Percentiles rank a stretch among this genome's conserved stretches.
Evolutionary conservation across 2,113 vertebrate genomes (phyloP).

Genomic region (Varanus salvator): DNA sequence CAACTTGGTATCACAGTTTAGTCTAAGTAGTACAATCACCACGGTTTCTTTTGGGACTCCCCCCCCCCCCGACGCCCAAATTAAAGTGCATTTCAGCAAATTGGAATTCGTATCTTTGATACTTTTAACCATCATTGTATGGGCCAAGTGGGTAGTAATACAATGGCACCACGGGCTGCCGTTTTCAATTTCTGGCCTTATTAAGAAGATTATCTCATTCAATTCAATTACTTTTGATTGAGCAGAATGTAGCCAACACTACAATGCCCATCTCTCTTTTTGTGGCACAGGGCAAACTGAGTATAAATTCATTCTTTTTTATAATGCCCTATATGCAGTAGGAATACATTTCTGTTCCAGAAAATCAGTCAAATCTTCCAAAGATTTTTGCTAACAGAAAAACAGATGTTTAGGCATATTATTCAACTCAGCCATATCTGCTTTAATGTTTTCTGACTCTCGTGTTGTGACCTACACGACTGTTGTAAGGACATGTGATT

Average conservation of each 20-base stretch:
- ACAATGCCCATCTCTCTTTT: not conserved
- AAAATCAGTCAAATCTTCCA: not conserved
- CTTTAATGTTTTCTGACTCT: no score
- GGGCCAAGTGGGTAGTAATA: no score
- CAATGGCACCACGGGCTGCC: not conserved
- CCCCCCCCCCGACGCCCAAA: no score
- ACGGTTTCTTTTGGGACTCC: no score
- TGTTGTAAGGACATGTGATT: no score
- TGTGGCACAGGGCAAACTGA: not conserved
- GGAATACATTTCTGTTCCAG: not conserved
- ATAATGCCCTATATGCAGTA: not conserved
- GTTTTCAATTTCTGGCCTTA: not conserved
- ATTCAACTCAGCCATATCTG: no score
- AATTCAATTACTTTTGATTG: not conserved
- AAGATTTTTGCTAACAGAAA: no score
- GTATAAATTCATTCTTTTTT: not conserved
- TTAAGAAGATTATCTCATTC: not conserved
- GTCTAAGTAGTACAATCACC: not conserved
- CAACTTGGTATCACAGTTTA: not conserved
- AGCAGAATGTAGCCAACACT: no score
- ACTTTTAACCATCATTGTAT: not conserved
- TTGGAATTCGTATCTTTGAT: not conserved
- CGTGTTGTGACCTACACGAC: no score
- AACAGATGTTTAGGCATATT: no score
- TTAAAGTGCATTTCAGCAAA: not conserved